phyloP scores from a whole-genome alignment of 23 tunicate genomes.

The Botrylloides violaceus region DNA sequence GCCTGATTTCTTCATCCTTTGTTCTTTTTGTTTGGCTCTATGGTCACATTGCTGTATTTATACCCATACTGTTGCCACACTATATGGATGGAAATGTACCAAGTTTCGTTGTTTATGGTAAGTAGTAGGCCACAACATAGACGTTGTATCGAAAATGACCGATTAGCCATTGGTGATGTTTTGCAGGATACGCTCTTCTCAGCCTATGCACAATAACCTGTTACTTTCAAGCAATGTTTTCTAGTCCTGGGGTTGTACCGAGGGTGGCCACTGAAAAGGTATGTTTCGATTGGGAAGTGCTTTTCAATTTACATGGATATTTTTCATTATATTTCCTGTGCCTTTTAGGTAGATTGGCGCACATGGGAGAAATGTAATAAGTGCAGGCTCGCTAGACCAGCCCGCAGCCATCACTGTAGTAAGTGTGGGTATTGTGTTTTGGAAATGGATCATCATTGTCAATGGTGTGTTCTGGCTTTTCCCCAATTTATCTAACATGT shows the following conservation, averaged over 20 bases:
- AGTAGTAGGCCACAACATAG: background rate
- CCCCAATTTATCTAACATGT: background rate
- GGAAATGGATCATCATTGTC: conserved; percentile 28
- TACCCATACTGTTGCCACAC: conserved; percentile 21
- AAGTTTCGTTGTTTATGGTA: conserved; percentile 2
- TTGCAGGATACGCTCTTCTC: conserved; percentile 14
- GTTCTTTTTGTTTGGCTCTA: conserved; percentile 12
- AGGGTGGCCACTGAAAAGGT: conserved; percentile 5
- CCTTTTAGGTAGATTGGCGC: conserved; percentile 16
- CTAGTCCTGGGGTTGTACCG: conserved; percentile 16
- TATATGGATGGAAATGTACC: conserved; percentile 20
- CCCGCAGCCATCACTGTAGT: conserved; percentile 26
- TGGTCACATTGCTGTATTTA: conserved; percentile 23
- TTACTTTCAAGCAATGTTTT: conserved; percentile 17
- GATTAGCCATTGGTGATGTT: background rate
- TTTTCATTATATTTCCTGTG: background rate
- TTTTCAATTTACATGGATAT: background rate
- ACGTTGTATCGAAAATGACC: background rate
- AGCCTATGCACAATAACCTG: conserved; percentile 8
- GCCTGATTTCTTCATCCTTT: conserved; percentile 13
- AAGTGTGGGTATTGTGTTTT: conserved; percentile 24
- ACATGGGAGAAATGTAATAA: conserved; percentile 28
- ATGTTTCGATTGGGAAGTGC: background rate
- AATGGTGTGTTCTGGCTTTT: conserved; percentile 4
- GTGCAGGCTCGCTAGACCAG: conserved; percentile 17